Evolutionary conservation across 2,888 invertebrate genomes (phyloP).

Genomic region (Dicranocentrus wangi): DNA sequence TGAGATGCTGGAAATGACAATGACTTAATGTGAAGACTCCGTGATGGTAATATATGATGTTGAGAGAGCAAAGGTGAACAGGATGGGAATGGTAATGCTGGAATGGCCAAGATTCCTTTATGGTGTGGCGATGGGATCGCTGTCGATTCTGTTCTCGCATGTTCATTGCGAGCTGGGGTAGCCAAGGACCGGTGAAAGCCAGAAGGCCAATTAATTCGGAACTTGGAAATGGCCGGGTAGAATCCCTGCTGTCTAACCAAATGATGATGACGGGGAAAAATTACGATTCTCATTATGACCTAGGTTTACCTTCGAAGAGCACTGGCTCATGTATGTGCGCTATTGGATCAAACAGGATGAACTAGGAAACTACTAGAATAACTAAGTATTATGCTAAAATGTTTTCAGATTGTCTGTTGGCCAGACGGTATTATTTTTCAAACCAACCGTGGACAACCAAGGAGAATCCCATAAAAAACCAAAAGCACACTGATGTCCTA

Average conservation of each 20-base stretch:
- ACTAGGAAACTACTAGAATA: too few species aligned
- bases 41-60: constrained; percentile 47
- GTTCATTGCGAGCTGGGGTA: constrained; percentile 42
- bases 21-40: constrained; percentile 7
- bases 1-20: constrained; percentile 23
- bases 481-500: too few species aligned
- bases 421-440: too few species aligned
- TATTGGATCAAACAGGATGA: too few species aligned
- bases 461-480: too few species aligned
- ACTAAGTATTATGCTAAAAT: too few species aligned
- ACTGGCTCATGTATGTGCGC: too few species aligned
- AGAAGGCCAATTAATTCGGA: constrained; percentile 56
- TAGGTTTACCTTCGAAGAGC: too few species aligned
- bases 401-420: too few species aligned
- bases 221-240: constrained; percentile 23
- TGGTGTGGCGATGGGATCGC: not conserved
- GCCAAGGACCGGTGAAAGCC: constrained; percentile 29
- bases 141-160: not conserved
- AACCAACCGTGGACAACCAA: too few species aligned
- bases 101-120: constrained; percentile 5
- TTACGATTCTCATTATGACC: constrained; percentile 56
- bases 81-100: constrained; percentile 19
- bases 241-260: constrained; percentile 50
- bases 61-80: constrained; percentile 47
- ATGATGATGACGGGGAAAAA: constrained; percentile 51